These are phyloP conservation scores for Alcis repandata DNA, from an alignment of 2,888 invertebrate genomes.

Conservation along the genomic window DNA sequence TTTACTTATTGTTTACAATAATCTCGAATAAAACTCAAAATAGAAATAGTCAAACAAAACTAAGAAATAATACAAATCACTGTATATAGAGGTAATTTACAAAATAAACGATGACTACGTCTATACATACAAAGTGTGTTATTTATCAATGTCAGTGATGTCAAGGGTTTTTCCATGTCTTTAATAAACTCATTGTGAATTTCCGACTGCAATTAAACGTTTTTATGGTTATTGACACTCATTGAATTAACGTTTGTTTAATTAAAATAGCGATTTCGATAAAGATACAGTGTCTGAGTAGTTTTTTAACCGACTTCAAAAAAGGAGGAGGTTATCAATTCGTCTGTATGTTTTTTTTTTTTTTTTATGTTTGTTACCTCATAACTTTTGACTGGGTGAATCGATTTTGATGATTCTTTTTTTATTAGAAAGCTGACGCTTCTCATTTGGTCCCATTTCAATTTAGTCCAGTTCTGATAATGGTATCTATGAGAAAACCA, in stretches of 20 bases:
- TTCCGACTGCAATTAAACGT: slow-evolving; percentile 19
- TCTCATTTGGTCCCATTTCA: no score
- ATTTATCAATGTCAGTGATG: slow-evolving; percentile 5
- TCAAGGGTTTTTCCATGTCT: slow-evolving; percentile 22
- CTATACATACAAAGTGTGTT: slow-evolving; percentile 8
- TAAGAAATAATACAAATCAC: background rate
- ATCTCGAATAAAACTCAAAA: background rate
- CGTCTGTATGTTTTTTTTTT: no score
- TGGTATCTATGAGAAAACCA: no score
- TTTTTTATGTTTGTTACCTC: no score
- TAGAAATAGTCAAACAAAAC: background rate
- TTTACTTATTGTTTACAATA: no score
- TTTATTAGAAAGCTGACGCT: no score
- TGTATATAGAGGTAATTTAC: background rate
- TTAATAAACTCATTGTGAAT: slow-evolving; percentile 19
- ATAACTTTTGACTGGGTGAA: no score
- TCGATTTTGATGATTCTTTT: no score
- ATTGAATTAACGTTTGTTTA: no score
- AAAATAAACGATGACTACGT: slow-evolving; percentile 21
- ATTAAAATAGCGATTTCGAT: background rate
- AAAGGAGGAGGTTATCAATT: no score
- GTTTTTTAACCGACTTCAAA: no score
- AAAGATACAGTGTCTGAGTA: background rate
- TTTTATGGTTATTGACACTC: background rate
- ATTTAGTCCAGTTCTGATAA: no score